Evolutionary conservation across 2,113 vertebrate species (phyloP).

Genomic region (Myrmophylax atrothorax): DNA sequence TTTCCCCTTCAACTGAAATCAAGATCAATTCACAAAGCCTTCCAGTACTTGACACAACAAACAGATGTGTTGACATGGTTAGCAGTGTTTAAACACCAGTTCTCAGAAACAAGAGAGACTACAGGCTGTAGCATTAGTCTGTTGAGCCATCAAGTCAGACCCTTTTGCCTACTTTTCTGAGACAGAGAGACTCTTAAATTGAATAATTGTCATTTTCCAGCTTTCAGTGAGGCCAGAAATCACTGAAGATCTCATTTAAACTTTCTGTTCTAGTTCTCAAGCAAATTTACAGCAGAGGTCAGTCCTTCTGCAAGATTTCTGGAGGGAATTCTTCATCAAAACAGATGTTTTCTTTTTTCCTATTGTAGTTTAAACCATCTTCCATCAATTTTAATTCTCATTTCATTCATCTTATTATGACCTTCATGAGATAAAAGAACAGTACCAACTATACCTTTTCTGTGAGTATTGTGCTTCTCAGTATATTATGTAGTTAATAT

Average conservation of each 20-base stretch:
- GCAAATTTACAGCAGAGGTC: conserved; percentile 58
- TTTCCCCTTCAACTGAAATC: conserved; percentile 38
- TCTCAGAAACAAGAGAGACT: not conserved
- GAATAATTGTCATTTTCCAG: conserved; percentile 69
- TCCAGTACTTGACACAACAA: conserved; percentile 19
- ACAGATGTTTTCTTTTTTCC: not conserved
- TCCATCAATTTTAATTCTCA: conserved; percentile 55
- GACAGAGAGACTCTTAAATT: conserved; percentile 61
- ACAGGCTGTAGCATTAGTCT: not conserved
- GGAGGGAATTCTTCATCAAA: conserved; percentile 49
- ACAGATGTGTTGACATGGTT: conserved; percentile 36
- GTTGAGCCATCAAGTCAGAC: not conserved
- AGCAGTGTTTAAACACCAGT: conserved; percentile 7
- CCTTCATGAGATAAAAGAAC: conserved; percentile 54
- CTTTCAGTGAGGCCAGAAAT: conserved; percentile 68
- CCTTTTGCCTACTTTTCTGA: conserved; percentile 19
- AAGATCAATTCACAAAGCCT: conserved; percentile 34
- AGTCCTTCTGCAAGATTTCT: conserved; percentile 54
- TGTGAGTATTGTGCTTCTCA: not conserved
- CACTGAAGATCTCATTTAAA: conserved; percentile 70
- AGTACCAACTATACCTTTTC: not conserved
- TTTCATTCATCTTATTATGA: conserved; percentile 51
- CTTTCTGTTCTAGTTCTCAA: conserved; percentile 61
- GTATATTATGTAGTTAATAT: conserved; percentile 64
- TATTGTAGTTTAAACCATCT: conserved; percentile 20